A percentile compares a stretch with the other conserved stretches of the same genome.
These are phyloP conservation scores for Hybos culiciformis DNA, from an alignment of 2,888 invertebrate species.

Conservation along the genomic window DNA sequence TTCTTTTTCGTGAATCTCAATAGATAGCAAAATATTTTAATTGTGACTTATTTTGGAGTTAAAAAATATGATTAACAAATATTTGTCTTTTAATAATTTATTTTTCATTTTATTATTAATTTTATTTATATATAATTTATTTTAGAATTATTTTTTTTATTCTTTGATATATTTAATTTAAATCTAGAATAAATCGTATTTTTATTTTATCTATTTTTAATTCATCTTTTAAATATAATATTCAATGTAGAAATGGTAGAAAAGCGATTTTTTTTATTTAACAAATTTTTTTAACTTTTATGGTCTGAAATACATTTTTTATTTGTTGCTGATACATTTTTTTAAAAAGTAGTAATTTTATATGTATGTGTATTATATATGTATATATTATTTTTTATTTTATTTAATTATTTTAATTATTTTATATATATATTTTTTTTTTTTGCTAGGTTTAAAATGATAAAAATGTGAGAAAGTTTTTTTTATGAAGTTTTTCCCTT, in stretches of 20 bases:
- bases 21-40: too few species aligned
- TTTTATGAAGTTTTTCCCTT: too few species aligned
- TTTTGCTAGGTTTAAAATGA: not conserved
- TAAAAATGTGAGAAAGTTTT: too few species aligned
- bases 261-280: constrained; percentile 10
- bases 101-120: not conserved
- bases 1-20: too few species aligned
- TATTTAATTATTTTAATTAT: not conserved
- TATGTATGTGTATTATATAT: too few species aligned
- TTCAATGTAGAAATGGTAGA: constrained; percentile 11
- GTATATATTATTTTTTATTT: not conserved
- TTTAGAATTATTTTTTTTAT: not conserved
- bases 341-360: too few species aligned
- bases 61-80: not conserved
- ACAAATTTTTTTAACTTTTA: constrained; percentile 1
- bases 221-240: not conserved
- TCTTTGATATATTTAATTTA: not conserved
- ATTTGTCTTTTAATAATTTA: not conserved
- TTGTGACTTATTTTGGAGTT: too few species aligned
- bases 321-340: too few species aligned
- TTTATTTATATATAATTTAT: not conserved
- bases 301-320: not conserved
- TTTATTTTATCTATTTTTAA: not conserved
- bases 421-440: not conserved
- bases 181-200: not conserved